Evolutionary conservation across 1,140 invertebrate species (phyloP).

Genomic region (Samia ricini): DNA sequence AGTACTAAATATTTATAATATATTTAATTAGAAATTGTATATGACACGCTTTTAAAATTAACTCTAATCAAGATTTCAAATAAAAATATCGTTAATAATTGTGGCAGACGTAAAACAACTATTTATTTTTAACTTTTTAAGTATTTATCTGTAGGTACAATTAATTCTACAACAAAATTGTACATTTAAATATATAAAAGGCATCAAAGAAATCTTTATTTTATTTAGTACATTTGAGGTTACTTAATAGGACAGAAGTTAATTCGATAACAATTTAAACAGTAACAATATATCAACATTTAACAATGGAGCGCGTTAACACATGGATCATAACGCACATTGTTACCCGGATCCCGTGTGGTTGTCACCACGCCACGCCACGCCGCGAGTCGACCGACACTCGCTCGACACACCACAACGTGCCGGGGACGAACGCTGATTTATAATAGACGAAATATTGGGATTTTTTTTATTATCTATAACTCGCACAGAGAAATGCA

Average conservation of each 20-base stretch:
- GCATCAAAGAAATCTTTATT: neutral
- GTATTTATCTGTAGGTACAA: no score
- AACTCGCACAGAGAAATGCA: neutral
- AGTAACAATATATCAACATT: neutral
- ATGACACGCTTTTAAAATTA: no score
- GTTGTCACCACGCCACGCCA: no score
- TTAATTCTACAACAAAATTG: no score
- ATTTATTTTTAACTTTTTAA: no score
- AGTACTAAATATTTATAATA: no score
- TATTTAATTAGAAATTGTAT: no score
- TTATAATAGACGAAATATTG: constrained; percentile 1
- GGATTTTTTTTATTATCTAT: neutral
- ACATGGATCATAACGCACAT: neutral
- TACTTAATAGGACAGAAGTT: neutral
- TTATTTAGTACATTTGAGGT: neutral
- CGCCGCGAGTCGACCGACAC: neutral
- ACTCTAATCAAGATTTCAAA: no score
- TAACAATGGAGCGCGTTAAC: neutral
- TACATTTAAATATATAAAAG: neutral
- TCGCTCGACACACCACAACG: neutral
- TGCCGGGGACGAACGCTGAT: neutral
- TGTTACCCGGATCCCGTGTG: neutral
- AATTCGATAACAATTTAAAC: neutral
- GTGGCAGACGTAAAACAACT: no score
- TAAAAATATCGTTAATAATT: no score